Evolutionary conservation across 2,888 invertebrate species (phyloP), one percentile per base, ranked within the genome.

Genomic region (Volucella inflata): DNA sequence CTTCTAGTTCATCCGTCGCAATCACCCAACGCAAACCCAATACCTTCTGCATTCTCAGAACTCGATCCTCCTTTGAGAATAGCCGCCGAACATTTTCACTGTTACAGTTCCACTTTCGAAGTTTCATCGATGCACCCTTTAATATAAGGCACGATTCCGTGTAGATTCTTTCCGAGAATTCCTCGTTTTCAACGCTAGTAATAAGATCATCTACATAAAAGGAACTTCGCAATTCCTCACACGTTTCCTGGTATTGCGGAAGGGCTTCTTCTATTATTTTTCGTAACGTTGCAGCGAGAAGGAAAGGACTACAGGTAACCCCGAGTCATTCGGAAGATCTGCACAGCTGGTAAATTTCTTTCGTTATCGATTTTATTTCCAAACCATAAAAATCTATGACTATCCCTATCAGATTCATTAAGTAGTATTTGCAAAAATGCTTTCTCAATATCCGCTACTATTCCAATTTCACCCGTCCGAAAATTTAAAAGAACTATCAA

Each of bases 321-420:
- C 72, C 72, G 60, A 8, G 64, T 64, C 64, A 74, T 64, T 64
- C 74, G 74, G 48, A 55, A 74, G 2, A 53, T 40, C 36, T 48
- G 44, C 2, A 48, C 11, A 3, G 17, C 8, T 1, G 64, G 64
- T 21, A 74, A 48, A 48, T 16, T 55, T 2, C 48, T 40, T 30
- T 55, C 36, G 17, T 46, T 46, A 16, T 44, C 65, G n/a, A 74
- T 38, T 48, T 50, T 74, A 10, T 64, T 57, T 11, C 55, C 51
- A 65, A 75, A 75, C 74, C 65, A 75, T 57, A 57, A n/a, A 17
- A 75, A 75, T 48, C 50, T 17, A 11, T 64, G 57, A 21, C 64
- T 65, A 10, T 75, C 55, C 16, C 57, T 12, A 8, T 75, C 74
- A 3, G 55, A 64, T 3, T 16, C 8, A 6, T 51, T 48, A 17